Percentiles rank a stretch among this genome's conserved stretches.
phyloP scores from a whole-genome alignment of 2,888 invertebrate species.

The Trisateles emortualis region DNA sequence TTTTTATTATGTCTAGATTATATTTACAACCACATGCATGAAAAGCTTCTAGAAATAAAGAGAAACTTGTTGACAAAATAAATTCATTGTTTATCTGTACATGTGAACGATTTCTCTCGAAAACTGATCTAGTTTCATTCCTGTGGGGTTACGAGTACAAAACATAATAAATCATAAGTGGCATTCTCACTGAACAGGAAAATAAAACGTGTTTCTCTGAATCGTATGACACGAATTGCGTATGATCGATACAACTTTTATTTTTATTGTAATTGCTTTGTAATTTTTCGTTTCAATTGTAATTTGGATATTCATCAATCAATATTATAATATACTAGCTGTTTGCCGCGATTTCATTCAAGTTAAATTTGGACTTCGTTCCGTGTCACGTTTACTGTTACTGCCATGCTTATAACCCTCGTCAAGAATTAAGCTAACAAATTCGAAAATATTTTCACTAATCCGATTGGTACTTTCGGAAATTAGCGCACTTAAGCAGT shows the following conservation, averaged over 20 bases:
- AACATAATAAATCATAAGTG: constrained; percentile 67
- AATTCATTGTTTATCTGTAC: not conserved
- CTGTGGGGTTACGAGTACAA: constrained; percentile 34
- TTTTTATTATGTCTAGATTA: not conserved
- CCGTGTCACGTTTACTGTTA: no score
- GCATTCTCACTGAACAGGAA: constrained; percentile 78
- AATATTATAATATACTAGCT: not conserved
- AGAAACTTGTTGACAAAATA: not conserved
- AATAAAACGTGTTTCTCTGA: constrained; percentile 68
- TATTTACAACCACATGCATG: not conserved
- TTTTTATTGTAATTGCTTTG: constrained; percentile 26
- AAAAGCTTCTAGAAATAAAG: not conserved
- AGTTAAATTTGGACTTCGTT: no score
- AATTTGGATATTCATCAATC: constrained; percentile 8
- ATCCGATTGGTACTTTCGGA: no score
- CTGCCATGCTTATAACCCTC: no score
- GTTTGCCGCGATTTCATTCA: no score
- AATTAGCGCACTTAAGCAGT: no score
- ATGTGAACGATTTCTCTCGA: constrained; percentile 10
- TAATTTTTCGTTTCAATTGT: constrained; percentile 9
- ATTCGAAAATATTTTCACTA: no score
- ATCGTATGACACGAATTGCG: constrained; percentile 54
- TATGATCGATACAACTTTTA: constrained; percentile 56
- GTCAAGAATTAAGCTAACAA: no score
- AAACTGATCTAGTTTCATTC: constrained; percentile 26